phyloP scores from a whole-genome alignment of 2,797 vertebrate species.

The Neopelma chrysocephalum region DNA sequence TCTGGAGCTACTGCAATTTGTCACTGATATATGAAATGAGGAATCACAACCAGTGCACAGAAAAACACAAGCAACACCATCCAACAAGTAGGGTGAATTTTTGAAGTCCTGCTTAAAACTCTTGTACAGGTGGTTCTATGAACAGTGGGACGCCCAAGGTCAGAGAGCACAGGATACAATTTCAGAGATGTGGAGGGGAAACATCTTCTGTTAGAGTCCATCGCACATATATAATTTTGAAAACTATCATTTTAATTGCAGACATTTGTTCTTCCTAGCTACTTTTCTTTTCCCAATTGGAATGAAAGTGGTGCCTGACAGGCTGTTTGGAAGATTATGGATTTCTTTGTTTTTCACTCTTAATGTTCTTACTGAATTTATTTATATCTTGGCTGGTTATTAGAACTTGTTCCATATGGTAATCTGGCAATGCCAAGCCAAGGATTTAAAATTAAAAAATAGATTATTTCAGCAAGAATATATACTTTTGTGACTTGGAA shows the following conservation, averaged over 20 bases:
- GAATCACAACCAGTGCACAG: neutral
- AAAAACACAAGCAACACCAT: neutral
- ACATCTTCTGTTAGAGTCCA: neutral
- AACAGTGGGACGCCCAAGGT: neutral
- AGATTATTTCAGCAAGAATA: constrained; percentile 32
- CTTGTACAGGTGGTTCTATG: accelerated
- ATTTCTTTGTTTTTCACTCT: constrained; percentile 39
- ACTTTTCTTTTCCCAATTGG: neutral
- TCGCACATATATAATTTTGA: neutral
- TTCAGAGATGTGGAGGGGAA: neutral
- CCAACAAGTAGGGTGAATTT: neutral
- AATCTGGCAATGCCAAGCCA: constrained; percentile 53
- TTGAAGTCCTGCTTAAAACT: neutral
- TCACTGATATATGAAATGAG: neutral
- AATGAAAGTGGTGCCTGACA: constrained; percentile 12
- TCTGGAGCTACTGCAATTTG: neutral
- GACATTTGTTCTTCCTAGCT: neutral
- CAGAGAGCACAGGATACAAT: neutral
- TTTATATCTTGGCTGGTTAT: constrained; percentile 67
- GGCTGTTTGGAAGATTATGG: constrained; percentile 18
- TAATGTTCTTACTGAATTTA: constrained; percentile 58
- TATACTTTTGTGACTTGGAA: neutral
- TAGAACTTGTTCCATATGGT: constrained; percentile 68
- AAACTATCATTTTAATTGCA: constrained; percentile 4
- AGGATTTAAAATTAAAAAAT: constrained; percentile 39